Conservation (phyloP, 2,888 invertebrate genomes). For the Chloroclysta siterata region DNA sequence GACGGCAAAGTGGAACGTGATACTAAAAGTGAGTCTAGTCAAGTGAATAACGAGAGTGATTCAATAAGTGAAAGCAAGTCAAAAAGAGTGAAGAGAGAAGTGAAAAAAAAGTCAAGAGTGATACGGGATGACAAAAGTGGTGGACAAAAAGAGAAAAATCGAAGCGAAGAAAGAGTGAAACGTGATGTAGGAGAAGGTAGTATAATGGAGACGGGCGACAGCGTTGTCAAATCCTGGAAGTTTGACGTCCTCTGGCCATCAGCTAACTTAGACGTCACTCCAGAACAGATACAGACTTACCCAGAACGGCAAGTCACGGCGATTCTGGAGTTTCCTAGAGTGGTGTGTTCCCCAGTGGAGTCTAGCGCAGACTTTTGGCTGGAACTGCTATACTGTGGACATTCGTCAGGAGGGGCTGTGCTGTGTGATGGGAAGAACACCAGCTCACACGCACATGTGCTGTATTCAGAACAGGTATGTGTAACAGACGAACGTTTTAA, state of each 20-base stretch:
- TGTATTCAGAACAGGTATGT: conserved; percentile 90
- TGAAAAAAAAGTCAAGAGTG: neutral
- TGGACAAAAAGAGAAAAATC: conserved; percentile 7
- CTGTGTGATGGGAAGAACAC: conserved; percentile 87
- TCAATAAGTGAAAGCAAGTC: neutral
- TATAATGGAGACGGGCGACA: conserved; percentile 73
- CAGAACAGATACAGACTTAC: conserved; percentile 91
- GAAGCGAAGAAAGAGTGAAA: conserved; percentile 49
- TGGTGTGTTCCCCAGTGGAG: conserved; percentile 87
- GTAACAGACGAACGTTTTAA: neutral
- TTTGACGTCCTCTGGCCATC: conserved; percentile 94
- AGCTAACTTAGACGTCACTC: conserved; percentile 89
- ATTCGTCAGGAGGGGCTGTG: conserved; percentile 86
- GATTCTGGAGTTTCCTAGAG: conserved; percentile 90
- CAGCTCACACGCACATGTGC: conserved; percentile 84
- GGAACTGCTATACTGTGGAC: conserved; percentile 92
- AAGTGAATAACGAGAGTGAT: conserved; percentile 1
- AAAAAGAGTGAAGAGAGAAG: conserved; percentile 20
- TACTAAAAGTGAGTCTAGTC: conserved; percentile 6
- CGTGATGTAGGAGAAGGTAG: conserved; percentile 66
- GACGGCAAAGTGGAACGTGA: conserved; percentile 51
- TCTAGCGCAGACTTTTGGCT: conserved; percentile 89
- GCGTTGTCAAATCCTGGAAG: conserved; percentile 80
- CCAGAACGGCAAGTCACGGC: conserved; percentile 90
- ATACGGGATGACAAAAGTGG: conserved; percentile 2